Base-by-base conservation (phyloP, 2,113 vertebrate genomes). In the Gavialis gangeticus region DNA sequence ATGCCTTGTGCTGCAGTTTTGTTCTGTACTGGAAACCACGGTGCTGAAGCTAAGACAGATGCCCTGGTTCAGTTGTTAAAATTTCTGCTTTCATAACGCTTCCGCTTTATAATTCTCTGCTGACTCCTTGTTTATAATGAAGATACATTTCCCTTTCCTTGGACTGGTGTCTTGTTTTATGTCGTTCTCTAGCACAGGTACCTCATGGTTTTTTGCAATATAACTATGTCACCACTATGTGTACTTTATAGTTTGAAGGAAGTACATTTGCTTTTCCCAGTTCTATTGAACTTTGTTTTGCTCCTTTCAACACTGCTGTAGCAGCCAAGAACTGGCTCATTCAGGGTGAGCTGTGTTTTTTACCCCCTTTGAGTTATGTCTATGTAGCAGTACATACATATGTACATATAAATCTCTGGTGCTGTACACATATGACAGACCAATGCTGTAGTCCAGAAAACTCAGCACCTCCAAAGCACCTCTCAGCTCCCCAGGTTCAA, bases 131-230 rank as follows among this genome's bases (percentile, higher is more conserved):
- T 46, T 87, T 12, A 1, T 9, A 24, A 19, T 10, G 28, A 63
- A 75, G 46, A 34, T 63, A 64, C 76, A 6, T 12, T 24, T 19
- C 6, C 17, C 17, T 0, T 2, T 28, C 14, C 12, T 46, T 24
- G 28, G 25, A 71, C 34, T 0, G 0, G 25, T 28, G 14, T 73
- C 54, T 60, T 46, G 25, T 84, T 79, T 64, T 78, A 63, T 6
- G 1, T 0, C 0, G 27, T 76, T 62, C 71, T 86, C 27, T 11
- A 2, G 9, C 1, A 2, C 18, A 16, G 7, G 0, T 22, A 11
- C 4, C 71, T 15, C 27, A 17, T 1, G 28, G 25, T 37, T 58
- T 24, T 60, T 76, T 54, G 0, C 4, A 3, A 16, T 25, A 64
- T 66, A 76, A 55, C 66, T 71, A 16, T 46, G 30, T 46, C 79